Conservation (phyloP, 2,888 invertebrate genomes). For the Crocallis elinguaria region DNA sequence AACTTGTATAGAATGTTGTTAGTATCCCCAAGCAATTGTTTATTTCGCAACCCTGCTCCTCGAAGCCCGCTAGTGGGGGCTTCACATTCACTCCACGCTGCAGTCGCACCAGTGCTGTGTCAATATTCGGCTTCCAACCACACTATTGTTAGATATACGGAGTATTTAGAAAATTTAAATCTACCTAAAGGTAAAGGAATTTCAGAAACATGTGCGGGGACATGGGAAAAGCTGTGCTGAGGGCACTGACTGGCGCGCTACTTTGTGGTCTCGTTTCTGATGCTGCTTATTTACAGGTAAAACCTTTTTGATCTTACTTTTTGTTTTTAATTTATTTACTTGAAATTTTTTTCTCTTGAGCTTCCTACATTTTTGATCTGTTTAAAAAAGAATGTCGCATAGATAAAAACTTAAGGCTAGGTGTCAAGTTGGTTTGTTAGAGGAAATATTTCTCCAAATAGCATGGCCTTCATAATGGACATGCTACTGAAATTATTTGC, state of each 20-base stretch:
- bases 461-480: too few species aligned
- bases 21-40: constrained; percentile 30
- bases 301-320: constrained; percentile 17
- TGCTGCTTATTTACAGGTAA: constrained; percentile 78
- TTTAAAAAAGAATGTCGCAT: too few species aligned
- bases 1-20: constrained; percentile 12
- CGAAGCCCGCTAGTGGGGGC: constrained; percentile 27
- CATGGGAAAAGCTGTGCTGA: constrained; percentile 78
- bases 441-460: too few species aligned
- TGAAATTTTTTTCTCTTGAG: background rate
- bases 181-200: background rate
- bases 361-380: too few species aligned
- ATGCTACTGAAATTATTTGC: too few species aligned
- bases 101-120: constrained; percentile 26
- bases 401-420: too few species aligned
- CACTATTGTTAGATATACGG: constrained; percentile 5
- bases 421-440: too few species aligned
- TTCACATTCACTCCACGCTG: constrained; percentile 20
- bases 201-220: constrained; percentile 72
- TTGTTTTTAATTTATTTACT: background rate
- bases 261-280: constrained; percentile 75
- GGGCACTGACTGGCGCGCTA: constrained; percentile 76
- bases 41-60: constrained; percentile 23
- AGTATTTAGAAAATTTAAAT: constrained; percentile 12
- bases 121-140: constrained; percentile 21